Percentiles rank a stretch among this genome's conserved stretches.
These are phyloP conservation scores for Drosophila tani DNA, from an alignment of 1,140 invertebrate genomes.

Conservation along the genomic window DNA sequence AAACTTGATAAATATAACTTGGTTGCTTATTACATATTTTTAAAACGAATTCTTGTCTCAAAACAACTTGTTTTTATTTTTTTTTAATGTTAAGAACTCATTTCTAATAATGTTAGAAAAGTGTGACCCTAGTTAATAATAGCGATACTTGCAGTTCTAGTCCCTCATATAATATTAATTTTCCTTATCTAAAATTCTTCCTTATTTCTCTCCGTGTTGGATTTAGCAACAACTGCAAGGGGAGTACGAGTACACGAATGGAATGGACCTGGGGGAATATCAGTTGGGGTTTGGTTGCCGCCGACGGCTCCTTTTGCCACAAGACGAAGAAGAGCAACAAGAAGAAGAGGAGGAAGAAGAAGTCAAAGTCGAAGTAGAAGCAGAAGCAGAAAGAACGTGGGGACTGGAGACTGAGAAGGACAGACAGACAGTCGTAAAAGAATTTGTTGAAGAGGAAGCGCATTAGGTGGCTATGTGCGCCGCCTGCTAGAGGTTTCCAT, in stretches of 20 bases:
- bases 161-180: too few species aligned
- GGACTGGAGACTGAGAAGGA: slow-evolving; percentile 13
- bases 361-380: not conserved
- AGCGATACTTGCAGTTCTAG: too few species aligned
- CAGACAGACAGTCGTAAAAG: slow-evolving; percentile 71
- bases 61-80: too few species aligned
- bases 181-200: too few species aligned
- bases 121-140: too few species aligned
- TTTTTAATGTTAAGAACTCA: too few species aligned
- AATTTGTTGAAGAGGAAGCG: slow-evolving; percentile 79
- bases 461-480: slow-evolving; percentile 66
- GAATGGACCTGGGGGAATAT: slow-evolving; percentile 48
- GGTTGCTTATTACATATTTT: too few species aligned
- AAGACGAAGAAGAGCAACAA: slow-evolving; percentile 5
- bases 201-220: slow-evolving; percentile 10
- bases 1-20: too few species aligned
- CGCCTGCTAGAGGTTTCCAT: slow-evolving; percentile 45
- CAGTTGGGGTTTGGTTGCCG: slow-evolving; percentile 43
- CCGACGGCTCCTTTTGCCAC: slow-evolving; percentile 67
- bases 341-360: slow-evolving; percentile 5
- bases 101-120: too few species aligned
- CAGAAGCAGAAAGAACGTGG: slow-evolving; percentile 6
- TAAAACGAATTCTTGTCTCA: too few species aligned
- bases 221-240: slow-evolving; percentile 31
- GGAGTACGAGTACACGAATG: not conserved